These are phyloP conservation scores for Leuciscus idus DNA, from an alignment of 2,113 vertebrate species.

Conservation along the genomic window DNA sequence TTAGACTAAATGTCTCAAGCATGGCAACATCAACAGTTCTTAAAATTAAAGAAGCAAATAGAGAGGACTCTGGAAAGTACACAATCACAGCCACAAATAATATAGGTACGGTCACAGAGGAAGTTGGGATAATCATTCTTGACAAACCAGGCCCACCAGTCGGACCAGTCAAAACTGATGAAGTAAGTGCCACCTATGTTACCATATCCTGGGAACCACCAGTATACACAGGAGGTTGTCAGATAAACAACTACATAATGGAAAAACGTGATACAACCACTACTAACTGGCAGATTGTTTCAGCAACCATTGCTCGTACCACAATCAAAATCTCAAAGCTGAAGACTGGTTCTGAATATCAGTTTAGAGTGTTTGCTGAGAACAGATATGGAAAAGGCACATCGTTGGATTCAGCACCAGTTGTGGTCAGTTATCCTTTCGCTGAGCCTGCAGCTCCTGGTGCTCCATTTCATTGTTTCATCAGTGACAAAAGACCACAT, in stretches of 20 bases:
- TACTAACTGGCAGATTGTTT: conserved; percentile 91
- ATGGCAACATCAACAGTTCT: conserved; percentile 84
- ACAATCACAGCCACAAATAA: conserved; percentile 86
- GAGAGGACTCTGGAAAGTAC: conserved; percentile 95
- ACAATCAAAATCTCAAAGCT: conserved; percentile 94
- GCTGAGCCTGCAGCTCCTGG: conserved; percentile 92
- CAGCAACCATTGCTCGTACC: conserved; percentile 96
- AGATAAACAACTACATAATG: conserved; percentile 97
- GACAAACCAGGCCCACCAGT: conserved; percentile 94
- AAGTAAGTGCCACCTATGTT: conserved; percentile 90
- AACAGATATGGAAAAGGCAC: conserved; percentile 95
- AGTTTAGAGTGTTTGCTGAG: conserved; percentile 96
- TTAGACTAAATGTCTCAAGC: conserved; percentile 90
- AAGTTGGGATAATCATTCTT: conserved; percentile 87
- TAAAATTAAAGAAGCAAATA: conserved; percentile 90
- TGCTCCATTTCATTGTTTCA: conserved; percentile 82
- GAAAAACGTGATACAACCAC: conserved; percentile 96
- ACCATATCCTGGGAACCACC: conserved; percentile 93
- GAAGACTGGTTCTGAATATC: conserved; percentile 94
- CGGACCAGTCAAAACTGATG: conserved; percentile 92
- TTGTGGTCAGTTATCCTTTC: conserved; percentile 95
- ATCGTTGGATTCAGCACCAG: conserved; percentile 82
- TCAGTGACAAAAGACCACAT: conserved; percentile 90
- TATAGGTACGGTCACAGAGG: conserved; percentile 83
- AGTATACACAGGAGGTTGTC: conserved; percentile 92